Evolutionary conservation across 1,140 invertebrate genomes (phyloP), one percentile per base, ranked within the genome.

Genomic region (Cydia splendana): DNA sequence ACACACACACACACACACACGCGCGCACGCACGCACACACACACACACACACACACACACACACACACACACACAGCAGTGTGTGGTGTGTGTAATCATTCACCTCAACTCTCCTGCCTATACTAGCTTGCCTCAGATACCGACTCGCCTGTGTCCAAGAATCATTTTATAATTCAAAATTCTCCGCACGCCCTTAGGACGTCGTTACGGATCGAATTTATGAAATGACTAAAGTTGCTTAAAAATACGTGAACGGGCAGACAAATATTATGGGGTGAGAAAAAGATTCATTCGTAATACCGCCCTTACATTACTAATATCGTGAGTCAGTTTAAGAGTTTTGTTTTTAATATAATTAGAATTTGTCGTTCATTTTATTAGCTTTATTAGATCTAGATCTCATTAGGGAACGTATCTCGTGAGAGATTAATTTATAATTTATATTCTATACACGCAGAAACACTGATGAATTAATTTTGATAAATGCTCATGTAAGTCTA

Each of bases 181-280:
- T 62, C 57, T 24, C 20, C 7, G 18, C 57, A 62, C 57, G 57
- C n/a, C 6, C 53, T 24, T 62, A 20, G 30, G 24, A 24, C 57
- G 20, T 62, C 57, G 57, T 62, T 62, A 62, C 57, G 57, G 57
- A 62, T 62, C 18, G 20, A 62, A 62, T 62, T 62, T 62, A 62
- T 62, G 57, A 62, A 62, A 62, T 62, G 6, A 62, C 20, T 62
- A 62, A 62, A 62, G 57, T 62, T 62, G 57, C 57, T 24, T 24
- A 62, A 62, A 62, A 62, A 62, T 62, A 62, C 57, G 57, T 62
- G 57, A 62, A 62, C 57, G 57, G 57, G 7, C 57, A 62, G 57
- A 62, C 57, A 62, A 48, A 62, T 20, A 71, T 34, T n/a, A 71
- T 4, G 20, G 69, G 57, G 20, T 12, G 18, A 20, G 57, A 62